phyloP scores from a whole-genome alignment of 2,113 vertebrate species.

The Xenopus laevis region DNA sequence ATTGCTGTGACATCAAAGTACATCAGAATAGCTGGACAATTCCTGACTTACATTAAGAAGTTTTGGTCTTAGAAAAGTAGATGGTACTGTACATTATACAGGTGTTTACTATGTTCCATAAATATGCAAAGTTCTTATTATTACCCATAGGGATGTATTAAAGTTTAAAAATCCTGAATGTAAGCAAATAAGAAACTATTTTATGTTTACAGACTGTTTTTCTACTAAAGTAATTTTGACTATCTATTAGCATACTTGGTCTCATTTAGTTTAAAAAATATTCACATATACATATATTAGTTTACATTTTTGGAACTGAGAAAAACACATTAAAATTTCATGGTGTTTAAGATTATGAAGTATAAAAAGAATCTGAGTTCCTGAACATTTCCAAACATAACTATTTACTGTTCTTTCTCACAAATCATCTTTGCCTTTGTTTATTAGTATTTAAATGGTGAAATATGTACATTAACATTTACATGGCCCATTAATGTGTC shows the following conservation, averaged over 20 bases:
- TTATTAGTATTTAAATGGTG: no score
- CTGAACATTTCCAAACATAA: no score
- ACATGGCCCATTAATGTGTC: no score
- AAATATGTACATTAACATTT: no score
- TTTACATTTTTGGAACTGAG: not conserved
- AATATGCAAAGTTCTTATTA: no score
- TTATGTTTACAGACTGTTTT: not conserved
- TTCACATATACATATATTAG: no score
- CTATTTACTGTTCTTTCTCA: no score
- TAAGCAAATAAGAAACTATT: not conserved
- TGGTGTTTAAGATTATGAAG: not conserved
- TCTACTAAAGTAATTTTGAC: not conserved
- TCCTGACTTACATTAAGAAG: no score
- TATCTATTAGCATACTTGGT: not conserved
- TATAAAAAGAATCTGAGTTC: no score
- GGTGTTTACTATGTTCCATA: not conserved
- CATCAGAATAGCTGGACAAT: not conserved
- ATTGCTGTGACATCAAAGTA: not conserved
- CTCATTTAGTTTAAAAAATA: not conserved
- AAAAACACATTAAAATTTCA: not conserved
- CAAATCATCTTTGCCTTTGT: no score
- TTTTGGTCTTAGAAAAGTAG: no score
- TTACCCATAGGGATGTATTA: not conserved
- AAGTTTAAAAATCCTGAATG: not conserved
- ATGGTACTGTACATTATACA: no score